These are phyloP conservation scores for Camelus bactrianus DNA, from an alignment of 2,113 vertebrate species.

Conservation along the genomic window DNA sequence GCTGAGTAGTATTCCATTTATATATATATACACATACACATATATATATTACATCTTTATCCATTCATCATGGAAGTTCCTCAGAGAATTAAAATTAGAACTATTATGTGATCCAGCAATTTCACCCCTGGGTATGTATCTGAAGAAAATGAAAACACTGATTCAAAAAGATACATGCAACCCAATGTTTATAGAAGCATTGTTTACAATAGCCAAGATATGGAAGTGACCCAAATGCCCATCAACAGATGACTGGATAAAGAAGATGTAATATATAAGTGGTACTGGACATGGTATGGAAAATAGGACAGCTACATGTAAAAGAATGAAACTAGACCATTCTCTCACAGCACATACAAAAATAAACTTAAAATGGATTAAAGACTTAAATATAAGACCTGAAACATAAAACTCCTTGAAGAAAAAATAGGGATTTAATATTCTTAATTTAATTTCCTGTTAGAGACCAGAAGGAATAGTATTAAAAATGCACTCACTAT, in stretches of 20 bases:
- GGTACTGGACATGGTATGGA: background rate
- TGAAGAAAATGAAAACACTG: background rate
- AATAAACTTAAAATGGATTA: background rate
- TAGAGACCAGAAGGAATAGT: background rate
- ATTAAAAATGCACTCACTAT: background rate
- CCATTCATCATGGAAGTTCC: too few species aligned
- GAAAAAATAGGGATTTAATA: background rate
- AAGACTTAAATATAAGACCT: background rate
- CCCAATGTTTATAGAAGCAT: background rate
- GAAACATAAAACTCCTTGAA: background rate
- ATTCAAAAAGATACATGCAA: background rate
- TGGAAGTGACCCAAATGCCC: background rate
- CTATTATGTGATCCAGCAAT: too few species aligned
- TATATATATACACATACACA: background rate
- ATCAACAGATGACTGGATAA: background rate
- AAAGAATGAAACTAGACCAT: background rate
- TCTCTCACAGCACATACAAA: background rate
- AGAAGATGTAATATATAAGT: background rate
- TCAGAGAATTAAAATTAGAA: too few species aligned
- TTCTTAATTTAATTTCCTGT: slow-evolving; percentile 15
- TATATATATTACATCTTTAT: background rate
- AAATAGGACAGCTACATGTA: background rate
- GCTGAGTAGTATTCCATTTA: background rate
- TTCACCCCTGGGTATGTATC: background rate
- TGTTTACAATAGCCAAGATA: background rate